Evolutionary conservation across 23 tunicate species (phyloP).

Genomic region (Trididemnum nubilum): DNA sequence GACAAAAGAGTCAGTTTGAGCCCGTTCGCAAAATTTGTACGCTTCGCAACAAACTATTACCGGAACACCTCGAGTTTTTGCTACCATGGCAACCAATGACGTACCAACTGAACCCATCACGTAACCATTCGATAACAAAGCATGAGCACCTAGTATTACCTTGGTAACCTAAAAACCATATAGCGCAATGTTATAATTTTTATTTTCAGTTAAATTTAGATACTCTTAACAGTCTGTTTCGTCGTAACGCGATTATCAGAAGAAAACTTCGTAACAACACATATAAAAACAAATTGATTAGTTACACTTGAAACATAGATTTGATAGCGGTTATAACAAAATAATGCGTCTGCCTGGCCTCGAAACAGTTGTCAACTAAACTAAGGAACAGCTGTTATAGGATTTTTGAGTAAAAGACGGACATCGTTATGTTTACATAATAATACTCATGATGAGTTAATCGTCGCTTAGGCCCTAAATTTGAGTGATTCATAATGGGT

Average conservation of each 20-base stretch:
- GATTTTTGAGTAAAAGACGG: neutral
- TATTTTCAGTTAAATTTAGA: too few species aligned
- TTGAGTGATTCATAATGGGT: too few species aligned
- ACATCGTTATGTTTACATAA: too few species aligned
- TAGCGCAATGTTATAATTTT: neutral
- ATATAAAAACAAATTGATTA: too few species aligned
- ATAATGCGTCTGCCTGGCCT: too few species aligned
- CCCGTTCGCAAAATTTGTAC: constrained; percentile 87
- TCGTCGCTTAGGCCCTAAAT: too few species aligned
- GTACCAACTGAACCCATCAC: constrained; percentile 93
- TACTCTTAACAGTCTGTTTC: too few species aligned
- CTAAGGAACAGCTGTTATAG: too few species aligned
- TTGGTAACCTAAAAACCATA: constrained; percentile 60
- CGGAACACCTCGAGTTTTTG: constrained; percentile 82
- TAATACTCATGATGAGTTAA: too few species aligned
- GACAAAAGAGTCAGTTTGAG: constrained; percentile 86
- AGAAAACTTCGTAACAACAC: neutral
- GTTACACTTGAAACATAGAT: too few species aligned
- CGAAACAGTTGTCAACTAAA: too few species aligned
- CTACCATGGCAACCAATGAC: constrained; percentile 77
- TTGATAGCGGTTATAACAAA: too few species aligned
- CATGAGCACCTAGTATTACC: constrained; percentile 89
- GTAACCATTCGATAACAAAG: constrained; percentile 87
- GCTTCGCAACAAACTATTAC: constrained; percentile 93
- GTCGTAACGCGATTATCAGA: neutral